Evolutionary conservation across 2,888 invertebrate genomes (phyloP), one percentile per base, ranked within the genome.

Genomic region (Leucophora obtusa): DNA sequence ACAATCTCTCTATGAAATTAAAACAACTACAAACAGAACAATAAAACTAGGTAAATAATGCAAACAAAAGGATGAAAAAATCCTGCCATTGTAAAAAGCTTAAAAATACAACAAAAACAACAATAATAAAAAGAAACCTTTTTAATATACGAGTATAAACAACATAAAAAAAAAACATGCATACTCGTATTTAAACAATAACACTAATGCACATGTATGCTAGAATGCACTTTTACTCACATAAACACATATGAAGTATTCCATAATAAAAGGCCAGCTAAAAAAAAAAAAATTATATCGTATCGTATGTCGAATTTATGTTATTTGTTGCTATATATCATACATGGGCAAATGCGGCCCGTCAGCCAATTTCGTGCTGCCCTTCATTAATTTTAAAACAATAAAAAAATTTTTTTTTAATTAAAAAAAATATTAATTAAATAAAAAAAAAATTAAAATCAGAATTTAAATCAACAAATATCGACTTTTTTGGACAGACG

Each of bases 141-240:
- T 58, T 58, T 9, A 58, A 58, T 28, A 58, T 15, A 58, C n/a
- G 8, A 11, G 4, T 1, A 14, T 2, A 1, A 11, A 38, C 38
- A 38, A 38, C 14, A 47, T n/a, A 47, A 47, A 38, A 1, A 38
- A 14, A 28, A 7, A 3, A 28, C 3, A 28, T 7, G 6, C 1
- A 28, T 7, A 28, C 6, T 6, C 28, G 11, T 14, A 11, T 38
- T 58, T 58, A 33, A 58, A 59, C 33, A 59, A 59, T 59, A 59
- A 59, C 15, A 59, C 58, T 59, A 59, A 59, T 59, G 58, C 58
- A 59, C 38, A 33, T 18, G 58, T 35, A 35, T 35, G 17, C 33
- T 17, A 33, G 35, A 17, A 18, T 28, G 56, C 28, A n/a, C 11
- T 56, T 56, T 33, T 28, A 8, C 7, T 58, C 8, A 11, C 10